Percentiles rank a stretch among this genome's conserved stretches.
These are phyloP conservation scores for Huso huso DNA, from an alignment of 2,797 vertebrate genomes.

Conservation along the genomic window DNA sequence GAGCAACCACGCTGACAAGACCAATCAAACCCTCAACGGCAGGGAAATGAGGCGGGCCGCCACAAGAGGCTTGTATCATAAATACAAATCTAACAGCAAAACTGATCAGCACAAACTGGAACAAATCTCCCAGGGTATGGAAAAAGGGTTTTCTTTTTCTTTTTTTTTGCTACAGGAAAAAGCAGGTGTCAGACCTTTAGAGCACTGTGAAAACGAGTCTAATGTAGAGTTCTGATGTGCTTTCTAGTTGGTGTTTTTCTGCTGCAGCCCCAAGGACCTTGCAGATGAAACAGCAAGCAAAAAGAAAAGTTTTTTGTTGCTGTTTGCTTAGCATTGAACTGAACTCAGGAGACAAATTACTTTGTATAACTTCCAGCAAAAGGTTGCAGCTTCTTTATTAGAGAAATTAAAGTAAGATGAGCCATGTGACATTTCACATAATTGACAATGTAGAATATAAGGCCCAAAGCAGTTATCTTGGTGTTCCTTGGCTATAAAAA, in stretches of 20 bases:
- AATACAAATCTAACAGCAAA: conserved; percentile 19
- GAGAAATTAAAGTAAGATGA: too few species aligned
- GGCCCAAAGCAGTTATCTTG: too few species aligned
- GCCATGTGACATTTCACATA: too few species aligned
- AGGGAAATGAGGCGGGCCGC: conserved; percentile 4
- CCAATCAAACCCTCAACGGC: neutral
- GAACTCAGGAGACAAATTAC: too few species aligned
- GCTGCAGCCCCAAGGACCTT: too few species aligned
- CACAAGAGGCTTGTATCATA: conserved; percentile 22
- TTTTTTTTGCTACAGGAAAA: neutral
- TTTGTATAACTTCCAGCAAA: too few species aligned
- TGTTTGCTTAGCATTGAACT: too few species aligned
- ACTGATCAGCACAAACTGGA: conserved; percentile 18
- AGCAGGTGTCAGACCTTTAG: conserved; percentile 11
- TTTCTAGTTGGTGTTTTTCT: neutral
- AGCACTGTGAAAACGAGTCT: conserved; percentile 24
- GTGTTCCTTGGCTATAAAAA: too few species aligned
- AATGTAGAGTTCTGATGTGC: conserved; percentile 7
- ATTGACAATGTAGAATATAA: too few species aligned
- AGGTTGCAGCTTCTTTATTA: too few species aligned
- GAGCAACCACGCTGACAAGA: neutral
- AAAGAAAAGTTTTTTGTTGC: too few species aligned
- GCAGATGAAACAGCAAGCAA: too few species aligned
- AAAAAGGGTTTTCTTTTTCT: conserved; percentile 5
- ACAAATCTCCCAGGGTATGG: conserved; percentile 14